Evolutionary conservation across 2,888 invertebrate species (phyloP).

Genomic region (Cylindroiulus punctatus): DNA sequence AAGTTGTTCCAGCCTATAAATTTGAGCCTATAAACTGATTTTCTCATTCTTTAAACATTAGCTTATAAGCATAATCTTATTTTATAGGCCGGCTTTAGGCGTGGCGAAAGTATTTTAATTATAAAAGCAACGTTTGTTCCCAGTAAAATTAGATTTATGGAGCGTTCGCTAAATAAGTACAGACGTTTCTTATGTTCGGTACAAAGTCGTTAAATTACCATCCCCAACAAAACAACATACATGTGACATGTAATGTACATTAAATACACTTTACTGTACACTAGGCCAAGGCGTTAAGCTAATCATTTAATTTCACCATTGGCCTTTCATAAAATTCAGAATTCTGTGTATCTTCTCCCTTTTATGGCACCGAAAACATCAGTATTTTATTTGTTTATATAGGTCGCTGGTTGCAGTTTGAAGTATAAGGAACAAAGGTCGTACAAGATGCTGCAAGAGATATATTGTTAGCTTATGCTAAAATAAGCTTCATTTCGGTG

Average conservation of each 20-base stretch:
- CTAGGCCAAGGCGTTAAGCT: slow-evolving; percentile 10
- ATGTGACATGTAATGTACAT: no score
- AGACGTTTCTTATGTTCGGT: slow-evolving; percentile 25
- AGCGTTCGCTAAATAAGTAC: slow-evolving; percentile 8
- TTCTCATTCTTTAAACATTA: slow-evolving; percentile 21
- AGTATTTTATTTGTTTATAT: no score
- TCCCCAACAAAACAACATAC: neutral
- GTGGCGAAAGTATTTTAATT: slow-evolving; percentile 16
- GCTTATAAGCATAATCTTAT: neutral
- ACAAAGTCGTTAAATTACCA: slow-evolving; percentile 21
- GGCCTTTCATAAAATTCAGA: slow-evolving; percentile 19
- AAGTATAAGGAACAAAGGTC: no score
- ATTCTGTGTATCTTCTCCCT: slow-evolving; percentile 4
- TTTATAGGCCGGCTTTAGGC: slow-evolving; percentile 22
- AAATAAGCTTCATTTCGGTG: no score
- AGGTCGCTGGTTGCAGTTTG: no score
- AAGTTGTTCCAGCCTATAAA: no score
- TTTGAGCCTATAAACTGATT: slow-evolving; percentile 17
- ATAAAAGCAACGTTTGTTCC: slow-evolving; percentile 7
- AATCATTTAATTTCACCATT: neutral
- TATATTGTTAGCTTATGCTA: no score
- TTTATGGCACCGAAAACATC: neutral
- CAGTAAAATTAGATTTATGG: slow-evolving; percentile 32
- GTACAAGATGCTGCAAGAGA: no score
- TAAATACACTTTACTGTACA: neutral